phyloP scores from a whole-genome alignment of 2,113 vertebrate genomes.

The Bos javanicus region DNA sequence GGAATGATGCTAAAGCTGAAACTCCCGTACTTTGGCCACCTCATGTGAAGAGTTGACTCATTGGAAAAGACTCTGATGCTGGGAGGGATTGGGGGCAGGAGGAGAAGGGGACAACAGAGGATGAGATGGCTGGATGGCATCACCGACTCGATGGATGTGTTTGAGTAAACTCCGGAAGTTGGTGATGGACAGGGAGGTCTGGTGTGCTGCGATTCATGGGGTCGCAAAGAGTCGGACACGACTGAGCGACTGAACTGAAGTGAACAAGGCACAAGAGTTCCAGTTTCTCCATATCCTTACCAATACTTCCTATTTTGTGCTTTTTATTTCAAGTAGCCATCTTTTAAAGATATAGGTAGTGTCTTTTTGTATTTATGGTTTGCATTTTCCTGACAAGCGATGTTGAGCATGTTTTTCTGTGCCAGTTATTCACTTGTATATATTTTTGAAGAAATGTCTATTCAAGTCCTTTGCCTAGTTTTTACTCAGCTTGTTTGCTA shows the following conservation, averaged over 20 bases:
- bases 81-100: no score
- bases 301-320: neutral
- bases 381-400: neutral
- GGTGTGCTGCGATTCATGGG: neutral
- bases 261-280: neutral
- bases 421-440: neutral
- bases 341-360: neutral
- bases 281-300: neutral
- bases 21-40: no score
- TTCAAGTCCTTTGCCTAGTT: neutral
- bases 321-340: neutral
- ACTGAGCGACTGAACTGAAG: neutral
- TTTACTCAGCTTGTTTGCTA: neutral
- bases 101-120: no score
- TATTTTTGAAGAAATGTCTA: neutral
- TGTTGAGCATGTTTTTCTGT: neutral
- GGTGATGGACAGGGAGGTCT: no score
- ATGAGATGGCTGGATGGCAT: no score
- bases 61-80: no score
- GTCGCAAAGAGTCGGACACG: accelerated
- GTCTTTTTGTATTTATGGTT: neutral
- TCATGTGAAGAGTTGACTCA: no score
- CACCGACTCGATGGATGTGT: no score
- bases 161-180: no score
- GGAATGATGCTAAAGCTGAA: no score